Base-by-base conservation (phyloP, 2,888 invertebrate genomes). In the Dolichopus griseipennis region DNA sequence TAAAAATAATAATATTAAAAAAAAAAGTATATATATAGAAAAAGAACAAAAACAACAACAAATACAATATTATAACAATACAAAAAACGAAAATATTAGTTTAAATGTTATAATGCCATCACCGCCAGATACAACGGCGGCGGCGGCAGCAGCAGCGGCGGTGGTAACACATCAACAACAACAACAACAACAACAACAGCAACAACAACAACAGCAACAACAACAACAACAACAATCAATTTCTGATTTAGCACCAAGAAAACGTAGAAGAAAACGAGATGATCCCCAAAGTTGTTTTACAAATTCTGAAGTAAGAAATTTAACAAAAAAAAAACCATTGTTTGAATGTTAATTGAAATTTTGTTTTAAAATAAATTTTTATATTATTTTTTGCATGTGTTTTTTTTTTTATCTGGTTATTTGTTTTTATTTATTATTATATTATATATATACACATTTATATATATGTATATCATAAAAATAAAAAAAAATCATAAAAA, bases 211-310 rank as follows among this genome's bases (percentile, higher is more conserved):
- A 41, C 15, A 41, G 8, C 52, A 52, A 12, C 52, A 52, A 62
- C 62, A 62, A 22, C 62, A 22, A 22, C 21, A 62, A 22, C 84
- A 84, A 82, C 84, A 83, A 68, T 75, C 74, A 82, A 73, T 74
- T 70, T 71, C 73, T 70, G 73, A 84, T 82, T 83, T 84, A 74
- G 84, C 83, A 81, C 84, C 85, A 81, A 83, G 85, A 82, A 85
- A 85, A 83, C 84, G 85, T 82, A 84, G 85, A 82, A 84, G 85
- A 82, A 85, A 85, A 81, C 85, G 85, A 81, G 85, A 85, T 83
- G 85, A 85, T 79, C 85, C 85, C 73, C 85, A 85, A 76, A 85
- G 84, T 80, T 84, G 84, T 75, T 83, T 82, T 74, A 79, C 84
- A 75, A 84, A 84, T 78, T 74, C 76, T 61, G 76, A 76, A 75